Evolutionary conservation across 2,113 vertebrate species (phyloP).

Genomic region (Melospiza georgiana): DNA sequence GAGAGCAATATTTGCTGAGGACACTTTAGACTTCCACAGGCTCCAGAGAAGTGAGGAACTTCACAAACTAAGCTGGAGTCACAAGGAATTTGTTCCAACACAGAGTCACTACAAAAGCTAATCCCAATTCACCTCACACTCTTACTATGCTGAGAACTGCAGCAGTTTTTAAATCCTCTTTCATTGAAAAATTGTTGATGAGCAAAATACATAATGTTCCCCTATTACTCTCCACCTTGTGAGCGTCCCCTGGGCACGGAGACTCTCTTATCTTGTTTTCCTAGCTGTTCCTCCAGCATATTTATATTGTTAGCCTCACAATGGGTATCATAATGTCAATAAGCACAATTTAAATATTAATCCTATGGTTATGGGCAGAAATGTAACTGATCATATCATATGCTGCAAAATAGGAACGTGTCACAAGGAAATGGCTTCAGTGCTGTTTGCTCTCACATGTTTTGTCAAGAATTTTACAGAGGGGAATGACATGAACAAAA

Average conservation of each 20-base stretch:
- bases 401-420: neutral
- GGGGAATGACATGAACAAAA: neutral
- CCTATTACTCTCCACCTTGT: conserved; percentile 10
- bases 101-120: neutral
- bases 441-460: neutral
- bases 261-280: conserved; percentile 54
- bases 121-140: neutral
- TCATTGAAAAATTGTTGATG: conserved; percentile 45
- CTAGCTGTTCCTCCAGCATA: conserved; percentile 31
- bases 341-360: conserved; percentile 44
- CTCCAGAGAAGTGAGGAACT: neutral
- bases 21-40: neutral
- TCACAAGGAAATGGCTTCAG: neutral
- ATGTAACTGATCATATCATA: neutral
- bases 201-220: conserved; percentile 23
- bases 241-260: neutral
- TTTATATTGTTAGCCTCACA: conserved; percentile 36
- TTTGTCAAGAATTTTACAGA: neutral
- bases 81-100: neutral
- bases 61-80: neutral
- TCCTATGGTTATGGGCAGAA: conserved; percentile 2
- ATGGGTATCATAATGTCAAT: conserved; percentile 49
- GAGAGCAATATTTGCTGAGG: neutral
- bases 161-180: conserved; percentile 18
- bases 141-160: neutral